A percentile compares a stretch with the other conserved stretches of the same genome.
Conservation (phyloP, 1,140 invertebrate species). For the Bombyx mori region ASM3026992v2 NC_085114.1:8486501-8487000, state of each 20-base stretch:
- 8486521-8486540: constrained; percentile 36
- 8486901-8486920: too few species aligned
- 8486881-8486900: constrained; percentile 40
- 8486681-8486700: constrained; percentile 13
- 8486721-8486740: constrained; percentile 6
- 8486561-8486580: constrained; percentile 29
- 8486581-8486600: constrained; percentile 26
- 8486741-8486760: constrained; percentile 7
- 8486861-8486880: constrained; percentile 47
- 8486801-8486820: constrained; percentile 39
- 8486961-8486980: too few species aligned
- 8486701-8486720: constrained; percentile 12
- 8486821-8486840: constrained; percentile 55
- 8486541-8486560: constrained; percentile 55
- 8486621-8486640: constrained; percentile 21
- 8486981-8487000: too few species aligned
- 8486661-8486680: constrained; percentile 6
- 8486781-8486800: constrained; percentile 9
- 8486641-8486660: constrained; percentile 11
- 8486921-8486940: too few species aligned
- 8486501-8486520: constrained; percentile 46
- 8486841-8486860: constrained; percentile 52
- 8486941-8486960: too few species aligned
- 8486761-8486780: constrained; percentile 13
- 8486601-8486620: constrained; percentile 14